Base-by-base conservation (phyloP, 1,140 invertebrate genomes). In the Gryon sp. region DNA sequence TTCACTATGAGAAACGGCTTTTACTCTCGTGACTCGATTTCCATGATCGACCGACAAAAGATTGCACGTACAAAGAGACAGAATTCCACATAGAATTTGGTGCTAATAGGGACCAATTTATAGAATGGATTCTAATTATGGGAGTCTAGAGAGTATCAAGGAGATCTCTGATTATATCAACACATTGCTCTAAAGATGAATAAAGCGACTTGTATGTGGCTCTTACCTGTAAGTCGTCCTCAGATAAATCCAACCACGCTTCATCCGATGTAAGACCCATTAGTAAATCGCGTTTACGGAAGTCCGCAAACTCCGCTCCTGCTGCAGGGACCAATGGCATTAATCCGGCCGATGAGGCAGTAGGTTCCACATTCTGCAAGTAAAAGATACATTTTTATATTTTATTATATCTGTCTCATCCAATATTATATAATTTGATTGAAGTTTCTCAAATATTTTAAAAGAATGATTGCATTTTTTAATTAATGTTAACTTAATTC, bases 271-370 rank as follows among this genome's bases (percentile, higher is more conserved):
- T 95, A 5, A 95, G 89, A 46, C 93, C 93, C 83, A 96, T 94
- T 18, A 95, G 87, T 26, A 95, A 90, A 85, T 95, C 93, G 50
- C 93, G 90, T 69, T 93, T 92, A n/a, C 93, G 92, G 85, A 97
- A 94, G 85, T 96, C 95, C 14, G 96, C 94, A 32, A 95, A 90
- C 86, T 95, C 93, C 81, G 92, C 92, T 32, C 94, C 94, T 1
- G 88, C 87, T 0, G 88, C 89, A 24, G 86, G 84, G 6, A 86
- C 78, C 9, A 90, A 75, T 11, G 88, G 86, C 83, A 87, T 84
- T 52, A 88, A 57, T 52, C 87, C 87, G 77, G 85, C 82, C 14
- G 83, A 87, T 65, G 84, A 87, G 55, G 82, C 89, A 20, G 85
- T 89, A 20, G 88, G 87, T 45, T 88, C 86, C 26, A 84, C 82